Base-by-base conservation (phyloP, 2,888 invertebrate species). In the Meandrusa payeni region DNA sequence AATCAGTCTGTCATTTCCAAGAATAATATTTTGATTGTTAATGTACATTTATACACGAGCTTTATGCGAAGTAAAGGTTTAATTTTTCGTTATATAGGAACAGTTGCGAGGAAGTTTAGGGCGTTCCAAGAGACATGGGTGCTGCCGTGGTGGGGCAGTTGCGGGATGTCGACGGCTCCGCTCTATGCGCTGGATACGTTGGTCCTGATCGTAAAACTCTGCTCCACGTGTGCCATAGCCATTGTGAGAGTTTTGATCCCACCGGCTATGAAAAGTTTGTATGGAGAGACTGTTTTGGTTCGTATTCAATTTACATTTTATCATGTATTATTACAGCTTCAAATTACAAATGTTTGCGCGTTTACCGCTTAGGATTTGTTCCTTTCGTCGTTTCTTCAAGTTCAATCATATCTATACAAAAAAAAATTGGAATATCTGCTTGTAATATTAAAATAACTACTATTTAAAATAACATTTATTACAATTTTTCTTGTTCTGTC, bases 241-340 rank as follows among this genome's bases (percentile, higher is more conserved):
- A 49, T 64, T 5, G 48, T 74, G 1, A 70, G 60, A 37, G 53
- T 79, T 2, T 45, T 87, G 0, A 69, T 86, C 26, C 86, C 83
- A 2, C 78, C 77, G 0, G 60, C 72, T 1, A 61, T 76, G 75
- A 86, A 85, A 55, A 82, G 72, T 48, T 60, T 88, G 46, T 71
- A 83, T 43, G 86, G 85, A 23, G 87, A 87, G 48, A 87, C 86
- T 37, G 69, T 87, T 17, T 52, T 87, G 67, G 85, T 82, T 46
- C 57, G 64, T 54, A n/a, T n/a, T n/a, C n/a, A n/a, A n/a, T n/a
- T n/a, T n/a, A n/a, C n/a, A n/a, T n/a, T n/a, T n/a, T n/a, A n/a
- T n/a, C n/a, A n/a, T n/a, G n/a, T n/a, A n/a, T n/a, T n/a, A n/a
- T n/a, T n/a, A n/a, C n/a, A n/a, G n/a, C n/a, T n/a, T n/a, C n/a